Conservation (phyloP, 1,140 invertebrate genomes). For the Drosophila saltans region DNA sequence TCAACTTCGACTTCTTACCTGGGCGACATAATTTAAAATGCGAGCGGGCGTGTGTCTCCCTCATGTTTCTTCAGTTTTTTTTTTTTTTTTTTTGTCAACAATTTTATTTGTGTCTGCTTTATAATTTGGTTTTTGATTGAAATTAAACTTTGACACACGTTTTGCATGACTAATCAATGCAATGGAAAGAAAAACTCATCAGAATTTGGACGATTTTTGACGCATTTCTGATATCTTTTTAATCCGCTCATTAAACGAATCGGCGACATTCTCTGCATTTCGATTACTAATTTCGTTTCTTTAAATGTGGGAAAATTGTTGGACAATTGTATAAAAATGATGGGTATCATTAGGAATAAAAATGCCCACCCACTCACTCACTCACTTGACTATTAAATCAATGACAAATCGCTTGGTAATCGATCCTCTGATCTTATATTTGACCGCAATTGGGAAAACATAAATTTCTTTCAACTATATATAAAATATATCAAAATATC, state of each 20-base stretch:
- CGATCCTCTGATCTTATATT: not conserved
- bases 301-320: conserved; percentile 4
- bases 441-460: conserved; percentile 42
- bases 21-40: conserved; percentile 31
- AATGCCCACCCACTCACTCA: not conserved
- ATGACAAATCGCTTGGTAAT: conserved; percentile 13
- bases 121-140: conserved; percentile 79
- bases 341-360: not conserved
- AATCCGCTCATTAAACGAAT: conserved; percentile 67
- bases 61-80: conserved; percentile 33
- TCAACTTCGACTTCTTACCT: not conserved
- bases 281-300: conserved; percentile 1
- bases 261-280: conserved; percentile 50
- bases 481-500: conserved; percentile 50
- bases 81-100: conserved; percentile 9
- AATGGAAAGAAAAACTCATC: conserved; percentile 32
- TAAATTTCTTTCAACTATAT: conserved; percentile 46
- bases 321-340: not conserved
- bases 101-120: conserved; percentile 73
- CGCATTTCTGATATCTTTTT: conserved; percentile 71
- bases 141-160: conserved; percentile 68
- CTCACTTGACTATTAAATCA: not conserved
- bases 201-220: conserved; percentile 47
- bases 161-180: conserved; percentile 58
- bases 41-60: conserved; percentile 42